Conservation (phyloP, 2,113 vertebrate species). For the Nycticebus coucang region DNA sequence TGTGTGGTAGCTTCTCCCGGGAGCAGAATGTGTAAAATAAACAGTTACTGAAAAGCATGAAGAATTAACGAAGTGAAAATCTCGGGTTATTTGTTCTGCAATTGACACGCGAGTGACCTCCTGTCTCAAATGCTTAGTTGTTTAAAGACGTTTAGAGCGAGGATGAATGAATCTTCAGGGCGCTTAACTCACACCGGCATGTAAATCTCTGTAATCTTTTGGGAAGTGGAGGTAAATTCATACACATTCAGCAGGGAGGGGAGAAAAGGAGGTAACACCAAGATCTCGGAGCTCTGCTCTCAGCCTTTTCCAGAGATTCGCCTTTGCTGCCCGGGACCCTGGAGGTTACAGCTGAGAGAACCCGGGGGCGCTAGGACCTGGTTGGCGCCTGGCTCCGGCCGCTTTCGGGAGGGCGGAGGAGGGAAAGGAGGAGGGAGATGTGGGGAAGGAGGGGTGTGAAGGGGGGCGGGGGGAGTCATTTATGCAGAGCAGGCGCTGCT, state of each 20-base stretch:
- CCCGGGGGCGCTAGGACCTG: constrained; percentile 75
- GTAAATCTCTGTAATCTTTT: not conserved
- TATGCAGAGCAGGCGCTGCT: constrained; percentile 77
- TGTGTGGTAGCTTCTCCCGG: not conserved
- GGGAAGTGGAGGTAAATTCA: not conserved
- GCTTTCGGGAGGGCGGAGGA: constrained; percentile 64
- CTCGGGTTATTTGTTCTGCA: constrained; percentile 51
- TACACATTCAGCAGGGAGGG: not conserved
- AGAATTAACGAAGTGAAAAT: constrained; percentile 69
- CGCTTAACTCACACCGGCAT: not conserved
- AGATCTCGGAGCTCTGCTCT: not conserved
- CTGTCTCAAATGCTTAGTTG: constrained; percentile 7
- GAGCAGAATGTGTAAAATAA: constrained; percentile 49
- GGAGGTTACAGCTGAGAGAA: not conserved
- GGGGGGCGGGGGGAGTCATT: constrained; percentile 72
- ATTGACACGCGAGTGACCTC: constrained; percentile 59
- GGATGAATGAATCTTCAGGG: constrained; percentile 65
- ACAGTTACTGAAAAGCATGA: constrained; percentile 64
- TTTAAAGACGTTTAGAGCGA: not conserved
- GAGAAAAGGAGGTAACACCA: not conserved
- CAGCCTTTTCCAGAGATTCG: not conserved
- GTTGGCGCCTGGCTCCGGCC: constrained; percentile 57
- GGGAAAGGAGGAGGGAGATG: constrained; percentile 43
- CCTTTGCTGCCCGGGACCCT: not conserved
- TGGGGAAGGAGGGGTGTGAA: constrained; percentile 70